These are phyloP conservation scores for Alligator mississippiensis DNA, from an alignment of 2,113 vertebrate species.

Conservation along the genomic window DNA sequence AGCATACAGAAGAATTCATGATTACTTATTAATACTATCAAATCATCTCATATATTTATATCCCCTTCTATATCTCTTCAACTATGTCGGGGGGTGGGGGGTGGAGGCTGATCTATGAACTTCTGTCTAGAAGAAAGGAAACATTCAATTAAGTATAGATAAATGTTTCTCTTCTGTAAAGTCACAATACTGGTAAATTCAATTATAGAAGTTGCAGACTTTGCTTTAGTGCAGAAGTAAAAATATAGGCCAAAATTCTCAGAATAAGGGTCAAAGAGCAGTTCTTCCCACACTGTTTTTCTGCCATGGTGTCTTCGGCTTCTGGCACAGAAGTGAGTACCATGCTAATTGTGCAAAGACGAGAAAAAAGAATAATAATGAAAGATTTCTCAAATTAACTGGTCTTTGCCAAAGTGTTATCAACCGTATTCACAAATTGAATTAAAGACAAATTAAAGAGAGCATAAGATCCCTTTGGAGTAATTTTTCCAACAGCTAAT, in stretches of 20 bases:
- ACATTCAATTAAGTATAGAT: neutral
- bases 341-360: neutral
- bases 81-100: neutral
- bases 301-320: neutral
- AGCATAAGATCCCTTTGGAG: neutral
- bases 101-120: neutral
- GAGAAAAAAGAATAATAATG: neutral
- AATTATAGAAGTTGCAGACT: neutral
- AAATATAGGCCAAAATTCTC: neutral
- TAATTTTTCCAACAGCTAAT: neutral
- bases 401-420: neutral
- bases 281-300: neutral
- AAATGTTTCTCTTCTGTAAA: neutral
- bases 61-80: neutral
- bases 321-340: neutral
- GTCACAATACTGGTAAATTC: neutral
- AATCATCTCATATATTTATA: neutral
- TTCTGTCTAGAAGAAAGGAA: neutral
- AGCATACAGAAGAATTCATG: neutral
- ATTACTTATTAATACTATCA: neutral
- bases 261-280: neutral
- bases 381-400: neutral
- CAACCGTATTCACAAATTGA: neutral
- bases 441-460: neutral
- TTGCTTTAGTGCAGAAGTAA: neutral